A percentile compares a stretch with the other conserved stretches of the same genome.
Conservation (phyloP, 2,888 invertebrate genomes). For the Beris chalybata region DNA sequence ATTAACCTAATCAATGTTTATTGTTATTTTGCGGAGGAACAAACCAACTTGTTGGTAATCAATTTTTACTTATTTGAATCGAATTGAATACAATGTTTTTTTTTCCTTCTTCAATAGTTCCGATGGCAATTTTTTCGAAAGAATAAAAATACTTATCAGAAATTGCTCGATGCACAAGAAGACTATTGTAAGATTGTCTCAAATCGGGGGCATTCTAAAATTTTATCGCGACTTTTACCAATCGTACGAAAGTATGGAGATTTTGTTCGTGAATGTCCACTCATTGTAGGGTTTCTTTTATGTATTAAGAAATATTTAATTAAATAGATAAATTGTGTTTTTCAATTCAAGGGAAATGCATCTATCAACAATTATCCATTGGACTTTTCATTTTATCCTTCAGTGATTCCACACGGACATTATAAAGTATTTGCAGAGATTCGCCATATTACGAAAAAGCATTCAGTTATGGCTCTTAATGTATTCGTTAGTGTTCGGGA, state of each 20-base stretch:
- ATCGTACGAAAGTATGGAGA: conserved; percentile 1
- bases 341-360: not conserved
- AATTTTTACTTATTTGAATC: not conserved
- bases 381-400: conserved; percentile 5
- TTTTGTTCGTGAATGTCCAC: not conserved
- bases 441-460: too few relatives aligned
- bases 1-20: not conserved
- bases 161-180: not conserved
- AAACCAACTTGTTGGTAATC: not conserved
- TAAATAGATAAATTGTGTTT: not conserved
- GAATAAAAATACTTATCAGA: not conserved
- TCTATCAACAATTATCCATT: not conserved
- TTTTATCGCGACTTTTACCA: not conserved
- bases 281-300: not conserved
- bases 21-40: not conserved
- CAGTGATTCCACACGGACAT: not conserved
- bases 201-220: not conserved
- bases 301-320: not conserved
- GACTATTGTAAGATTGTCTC: conserved; percentile 7
- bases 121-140: conserved; percentile 5
- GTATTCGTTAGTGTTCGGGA: too few relatives aligned
- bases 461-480: too few relatives aligned
- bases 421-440: not conserved
- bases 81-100: not conserved
- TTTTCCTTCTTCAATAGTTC: not conserved